Percentiles rank a stretch among this genome's conserved stretches.
phyloP scores from a whole-genome alignment of 2,113 vertebrate species.

The Sarotherodon lohbergeri region DNA sequence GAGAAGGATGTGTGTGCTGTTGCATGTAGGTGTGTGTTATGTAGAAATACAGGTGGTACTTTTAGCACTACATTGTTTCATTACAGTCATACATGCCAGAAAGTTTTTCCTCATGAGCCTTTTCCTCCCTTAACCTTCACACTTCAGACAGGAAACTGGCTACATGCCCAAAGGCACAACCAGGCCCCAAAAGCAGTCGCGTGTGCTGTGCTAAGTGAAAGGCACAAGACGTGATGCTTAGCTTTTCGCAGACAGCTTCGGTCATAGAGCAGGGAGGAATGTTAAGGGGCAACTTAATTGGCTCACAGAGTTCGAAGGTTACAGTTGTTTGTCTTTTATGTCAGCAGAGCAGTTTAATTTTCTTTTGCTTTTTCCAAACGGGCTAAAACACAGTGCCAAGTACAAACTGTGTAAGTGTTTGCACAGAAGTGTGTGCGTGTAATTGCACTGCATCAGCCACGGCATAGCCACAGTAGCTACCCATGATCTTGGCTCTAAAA shows the following conservation, averaged over 20 bases:
- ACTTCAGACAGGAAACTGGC: constrained; percentile 4
- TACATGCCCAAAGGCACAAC: not conserved
- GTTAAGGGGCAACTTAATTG: not conserved
- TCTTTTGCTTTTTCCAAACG: not conserved
- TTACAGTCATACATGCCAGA: not conserved
- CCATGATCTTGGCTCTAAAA: not conserved
- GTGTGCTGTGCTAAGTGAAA: not conserved
- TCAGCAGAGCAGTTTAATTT: not conserved
- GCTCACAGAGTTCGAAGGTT: constrained; percentile 1
- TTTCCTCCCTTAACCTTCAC: not conserved
- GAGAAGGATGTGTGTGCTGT: not conserved
- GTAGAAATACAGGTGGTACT: not conserved
- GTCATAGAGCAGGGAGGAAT: not conserved
- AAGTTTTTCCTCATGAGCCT: constrained; percentile 1
- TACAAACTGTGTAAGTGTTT: not conserved
- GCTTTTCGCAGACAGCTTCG: not conserved
- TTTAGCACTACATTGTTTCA: not conserved
- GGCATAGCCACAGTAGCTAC: not conserved
- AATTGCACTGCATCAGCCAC: constrained; percentile 22
- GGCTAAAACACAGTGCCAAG: not conserved
- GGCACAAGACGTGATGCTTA: not conserved
- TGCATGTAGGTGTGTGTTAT: not conserved
- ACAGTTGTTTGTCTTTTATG: not conserved
- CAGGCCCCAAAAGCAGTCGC: not conserved
- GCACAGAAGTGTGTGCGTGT: not conserved